Evolutionary conservation across 1,140 invertebrate species (phyloP).

Genomic region (Caenorhabditis briggsae): DNA sequence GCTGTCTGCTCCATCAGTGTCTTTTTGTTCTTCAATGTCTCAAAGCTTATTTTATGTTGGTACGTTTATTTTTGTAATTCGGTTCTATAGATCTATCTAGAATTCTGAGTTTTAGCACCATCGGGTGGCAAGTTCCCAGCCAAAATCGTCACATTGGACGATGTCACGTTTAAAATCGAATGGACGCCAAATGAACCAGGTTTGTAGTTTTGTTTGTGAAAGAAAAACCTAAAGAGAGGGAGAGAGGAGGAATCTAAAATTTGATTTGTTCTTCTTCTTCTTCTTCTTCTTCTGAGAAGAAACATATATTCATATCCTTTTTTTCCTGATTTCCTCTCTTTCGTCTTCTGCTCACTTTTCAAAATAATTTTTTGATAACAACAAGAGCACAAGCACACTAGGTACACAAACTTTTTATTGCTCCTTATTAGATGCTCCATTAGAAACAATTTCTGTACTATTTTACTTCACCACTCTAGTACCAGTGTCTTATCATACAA

Average conservation of each 20-base stretch:
- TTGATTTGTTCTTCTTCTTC: slow-evolving; percentile 37
- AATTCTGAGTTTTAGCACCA: slow-evolving; percentile 76
- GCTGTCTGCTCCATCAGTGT: not conserved
- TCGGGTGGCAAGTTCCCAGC: slow-evolving; percentile 77
- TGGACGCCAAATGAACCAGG: slow-evolving; percentile 83
- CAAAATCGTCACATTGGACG: slow-evolving; percentile 74
- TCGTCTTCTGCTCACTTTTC: not conserved
- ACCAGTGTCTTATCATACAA: slow-evolving; percentile 23
- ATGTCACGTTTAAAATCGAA: slow-evolving; percentile 79
- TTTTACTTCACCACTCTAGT: slow-evolving; percentile 12
- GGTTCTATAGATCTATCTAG: not conserved
- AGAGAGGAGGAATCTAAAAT: not conserved
- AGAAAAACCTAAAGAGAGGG: not conserved
- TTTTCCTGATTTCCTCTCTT: not conserved
- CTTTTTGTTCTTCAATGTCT: slow-evolving; percentile 52
- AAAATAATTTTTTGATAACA: not conserved
- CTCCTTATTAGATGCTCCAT: not conserved
- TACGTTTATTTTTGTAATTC: slow-evolving; percentile 55
- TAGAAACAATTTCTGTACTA: not conserved
- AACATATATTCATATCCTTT: not conserved
- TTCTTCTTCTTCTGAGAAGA: not conserved
- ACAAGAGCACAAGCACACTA: not conserved
- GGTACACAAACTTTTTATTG: slow-evolving; percentile 22
- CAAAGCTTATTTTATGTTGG: slow-evolving; percentile 29
- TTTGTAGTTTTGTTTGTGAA: slow-evolving; percentile 66